Base-by-base conservation (phyloP, 2,797 vertebrate genomes). In the Chelidonichthys spinosus region DNA sequence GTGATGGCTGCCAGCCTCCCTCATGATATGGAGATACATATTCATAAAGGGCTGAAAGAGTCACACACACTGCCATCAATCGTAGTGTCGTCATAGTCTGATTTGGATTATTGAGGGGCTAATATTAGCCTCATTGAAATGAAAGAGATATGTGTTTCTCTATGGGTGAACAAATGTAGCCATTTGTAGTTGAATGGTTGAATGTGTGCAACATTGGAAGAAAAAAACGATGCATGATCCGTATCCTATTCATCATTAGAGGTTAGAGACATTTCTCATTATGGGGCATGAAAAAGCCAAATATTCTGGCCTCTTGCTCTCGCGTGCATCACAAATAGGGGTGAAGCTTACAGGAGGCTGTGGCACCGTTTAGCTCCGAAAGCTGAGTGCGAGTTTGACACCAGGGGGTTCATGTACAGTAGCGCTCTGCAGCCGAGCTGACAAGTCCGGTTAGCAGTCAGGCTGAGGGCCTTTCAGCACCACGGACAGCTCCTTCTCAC, bases 401-500 rank as follows among this genome's bases (percentile, higher is more conserved):
- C 78, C 56, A 36, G 65, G 36, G 71, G 60, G 50, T 58, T 82
- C 67, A 9, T 43, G 78, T 63, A 18, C 25, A 11, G 61, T 56
- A 63, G 46, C 61, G 75, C 53, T 43, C 43, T 79, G 79, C 55
- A 65, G 66, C 76, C 17, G 6, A 69, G 77, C 87, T 86, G 89
- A 83, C 85, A 82, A 4, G 40, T 76, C 72, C 61, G 71, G 78
- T 89, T 73, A 83, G 68, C 50, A 47, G 60, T 76, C 46, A 53
- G 69, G 11, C 44, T 54, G 4, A 49, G 58, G 60, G 76, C 69
- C 25, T 79, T 87, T 90, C 90, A 91, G 90, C 82, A 87, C 92
- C 86, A 42, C 1, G 66, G 86, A 90, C 86, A 91, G 88, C 89
- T 85, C 87, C 76, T 35, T 25, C 25, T 76, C 63, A 5, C 58